These are phyloP conservation scores for Zaprionus taronus DNA, from an alignment of 1,140 invertebrate genomes.

Conservation along the genomic window DNA sequence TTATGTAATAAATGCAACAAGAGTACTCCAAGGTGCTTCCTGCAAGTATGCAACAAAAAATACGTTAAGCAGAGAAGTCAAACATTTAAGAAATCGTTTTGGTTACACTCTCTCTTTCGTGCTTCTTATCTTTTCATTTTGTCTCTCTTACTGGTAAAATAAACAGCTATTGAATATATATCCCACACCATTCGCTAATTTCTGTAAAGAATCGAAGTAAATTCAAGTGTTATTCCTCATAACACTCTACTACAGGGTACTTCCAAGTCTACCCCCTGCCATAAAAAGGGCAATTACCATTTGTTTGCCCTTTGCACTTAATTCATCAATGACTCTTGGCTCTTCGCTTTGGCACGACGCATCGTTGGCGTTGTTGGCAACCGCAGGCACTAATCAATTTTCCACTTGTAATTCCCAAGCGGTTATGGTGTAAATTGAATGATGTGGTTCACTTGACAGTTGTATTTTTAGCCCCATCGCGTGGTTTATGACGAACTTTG, in stretches of 20 bases:
- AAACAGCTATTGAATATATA: background rate
- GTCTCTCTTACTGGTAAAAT: no score
- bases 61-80: no score
- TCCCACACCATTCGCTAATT: background rate
- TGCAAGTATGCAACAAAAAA: no score
- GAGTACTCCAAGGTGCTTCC: no score
- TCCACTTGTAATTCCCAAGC: slow-evolving; percentile 38
- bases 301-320: slow-evolving; percentile 15
- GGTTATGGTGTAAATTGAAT: slow-evolving; percentile 48
- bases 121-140: no score
- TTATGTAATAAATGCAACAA: no score
- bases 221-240: no score
- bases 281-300: background rate
- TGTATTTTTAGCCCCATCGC: slow-evolving; percentile 38
- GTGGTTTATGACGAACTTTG: background rate
- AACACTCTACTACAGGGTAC: background rate
- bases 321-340: slow-evolving; percentile 9
- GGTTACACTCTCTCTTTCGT: no score
- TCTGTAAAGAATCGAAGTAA: background rate
- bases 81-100: no score
- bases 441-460: slow-evolving; percentile 42
- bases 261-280: no score
- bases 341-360: background rate
- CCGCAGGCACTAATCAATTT: slow-evolving; percentile 31
- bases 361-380: background rate